Conservation (phyloP, 2,797 vertebrate species). For the Lagorchestes hirsutus region DNA sequence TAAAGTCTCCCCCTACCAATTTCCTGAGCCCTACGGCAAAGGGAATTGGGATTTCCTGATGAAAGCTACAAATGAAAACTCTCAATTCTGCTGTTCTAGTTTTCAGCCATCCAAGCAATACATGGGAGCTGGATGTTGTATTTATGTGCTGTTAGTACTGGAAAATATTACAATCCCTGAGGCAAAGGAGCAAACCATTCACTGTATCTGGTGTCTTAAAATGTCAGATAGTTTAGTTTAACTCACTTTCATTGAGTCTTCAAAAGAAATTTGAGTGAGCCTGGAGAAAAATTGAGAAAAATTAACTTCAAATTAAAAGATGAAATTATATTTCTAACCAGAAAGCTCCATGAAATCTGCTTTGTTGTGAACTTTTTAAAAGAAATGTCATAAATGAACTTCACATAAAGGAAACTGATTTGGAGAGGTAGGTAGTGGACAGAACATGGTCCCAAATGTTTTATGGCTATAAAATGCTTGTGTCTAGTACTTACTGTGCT, state of each 20-base stretch:
- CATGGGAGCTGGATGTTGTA: conserved; percentile 23
- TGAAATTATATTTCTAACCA: not conserved
- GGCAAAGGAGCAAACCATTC: not conserved
- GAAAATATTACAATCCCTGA: conserved; percentile 5
- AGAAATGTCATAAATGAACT: not conserved
- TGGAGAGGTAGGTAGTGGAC: not conserved
- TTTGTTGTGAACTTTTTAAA: not conserved
- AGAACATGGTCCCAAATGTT: not conserved
- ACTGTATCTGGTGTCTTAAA: conserved; percentile 32
- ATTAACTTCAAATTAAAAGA: conserved; percentile 37
- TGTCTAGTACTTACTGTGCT: not conserved
- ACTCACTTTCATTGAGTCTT: conserved; percentile 2
- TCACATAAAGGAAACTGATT: not conserved
- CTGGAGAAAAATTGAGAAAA: conserved; percentile 29
- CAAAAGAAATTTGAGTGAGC: not conserved
- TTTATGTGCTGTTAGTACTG: not conserved
- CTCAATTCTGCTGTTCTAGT: not conserved
- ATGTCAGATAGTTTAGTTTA: conserved; percentile 36
- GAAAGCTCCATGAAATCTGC: conserved; percentile 6
- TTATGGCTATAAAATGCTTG: not conserved
- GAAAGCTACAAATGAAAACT: conserved; percentile 19
- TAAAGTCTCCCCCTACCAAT: conserved; percentile 49
- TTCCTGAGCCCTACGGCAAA: conserved; percentile 38
- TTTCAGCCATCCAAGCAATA: not conserved
- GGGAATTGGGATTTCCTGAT: conserved; percentile 46